Evolutionary conservation across 1,140 invertebrate genomes (phyloP), one percentile per base, ranked within the genome.

Genomic region (Lasioglossum albipes): DNA sequence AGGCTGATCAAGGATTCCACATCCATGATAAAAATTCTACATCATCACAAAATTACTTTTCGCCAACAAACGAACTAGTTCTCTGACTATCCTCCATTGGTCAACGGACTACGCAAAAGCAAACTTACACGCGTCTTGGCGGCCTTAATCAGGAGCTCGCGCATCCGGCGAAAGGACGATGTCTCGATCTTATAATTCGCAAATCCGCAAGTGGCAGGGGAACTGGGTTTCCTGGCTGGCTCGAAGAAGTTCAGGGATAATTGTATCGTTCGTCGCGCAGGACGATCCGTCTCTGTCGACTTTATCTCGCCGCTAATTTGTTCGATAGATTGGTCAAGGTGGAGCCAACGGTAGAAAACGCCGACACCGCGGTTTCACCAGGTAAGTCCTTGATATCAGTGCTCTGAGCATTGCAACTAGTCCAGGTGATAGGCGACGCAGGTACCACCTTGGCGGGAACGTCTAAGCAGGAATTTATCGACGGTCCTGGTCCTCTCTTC

Each of bases 241-340:
- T 36, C 36, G 36, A 7, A 18, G 41, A 67, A 41, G 45, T 31
- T 42, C 20, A 31, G 6, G 77, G 87, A 89, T 89, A 91, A 91
- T 91, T 91, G 89, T 91, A 88, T 91, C 90, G 85, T 69, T 78
- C 70, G 0, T 82, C 80, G 59, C 86, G 81, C 79, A 69, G 67
- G 52, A 69, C 91, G 88, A 93, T 93, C 86, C 89, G 87, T 93
- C 92, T 92, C 91, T 91, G 92, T 92, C 92, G 91, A 85, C 87
- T 88, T 92, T 92, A 93, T 92, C 91, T 86, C 74, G 77, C 81
- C 81, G 85, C 90, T 92, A 92, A 93, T 93, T 92, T 92, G 91
- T 91, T 90, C 91, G 88, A 90, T 91, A 87, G 86, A 68, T 87
- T 84, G 85, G 84, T 78, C 69, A 61, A 49, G 36, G 41, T 16